Evolutionary conservation across 2,797 vertebrate genomes (phyloP), one percentile per base, ranked within the genome.

Genomic region (Etheostoma nigrum): DNA sequence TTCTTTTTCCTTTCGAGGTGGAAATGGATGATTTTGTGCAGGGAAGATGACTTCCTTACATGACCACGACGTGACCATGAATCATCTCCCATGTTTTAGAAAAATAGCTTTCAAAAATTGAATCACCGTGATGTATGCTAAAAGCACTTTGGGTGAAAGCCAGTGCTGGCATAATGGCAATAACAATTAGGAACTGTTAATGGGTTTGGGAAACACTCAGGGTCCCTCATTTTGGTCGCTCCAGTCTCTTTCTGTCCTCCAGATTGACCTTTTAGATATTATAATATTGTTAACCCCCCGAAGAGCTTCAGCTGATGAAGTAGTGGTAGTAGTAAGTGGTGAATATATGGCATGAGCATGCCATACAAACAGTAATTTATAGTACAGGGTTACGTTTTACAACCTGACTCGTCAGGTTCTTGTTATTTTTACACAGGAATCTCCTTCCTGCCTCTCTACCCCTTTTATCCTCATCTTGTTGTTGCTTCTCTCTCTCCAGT

Each of bases 131-230:
- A 74, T 27, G 67, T 13, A 11, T 2, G 47, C 65, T 87, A 64
- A 90, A 84, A 88, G 80, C 19, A 14, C 23, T 40, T 27, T 48
- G 47, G 82, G 71, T 67, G 78, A 40, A 40, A 40, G 36, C 36
- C 36, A 40, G 36, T 40, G 10, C 36, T 12, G 36, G 10, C 36
- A 11, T 40, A 12, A 40, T 40, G 36, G 36, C 36, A 40, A 40
- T 40, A 40, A 40, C 36, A 40, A 40, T 40, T 40, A 40, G 36
- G 36, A 40, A 12, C 36, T 40, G 10, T 40, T 40, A 40, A 11
- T 40, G 10, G 36, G 36, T 11, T 11, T 40, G 36, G 11, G 4
- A 40, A 40, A 8, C 36, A 40, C 36, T 40, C 36, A 40, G 36
- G 36, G 36, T 57, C 19, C 49, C 51, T 19, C 14, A 16, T 18